Base-by-base conservation (phyloP, 2,113 vertebrate genomes). In the Felis chaus region DNA sequence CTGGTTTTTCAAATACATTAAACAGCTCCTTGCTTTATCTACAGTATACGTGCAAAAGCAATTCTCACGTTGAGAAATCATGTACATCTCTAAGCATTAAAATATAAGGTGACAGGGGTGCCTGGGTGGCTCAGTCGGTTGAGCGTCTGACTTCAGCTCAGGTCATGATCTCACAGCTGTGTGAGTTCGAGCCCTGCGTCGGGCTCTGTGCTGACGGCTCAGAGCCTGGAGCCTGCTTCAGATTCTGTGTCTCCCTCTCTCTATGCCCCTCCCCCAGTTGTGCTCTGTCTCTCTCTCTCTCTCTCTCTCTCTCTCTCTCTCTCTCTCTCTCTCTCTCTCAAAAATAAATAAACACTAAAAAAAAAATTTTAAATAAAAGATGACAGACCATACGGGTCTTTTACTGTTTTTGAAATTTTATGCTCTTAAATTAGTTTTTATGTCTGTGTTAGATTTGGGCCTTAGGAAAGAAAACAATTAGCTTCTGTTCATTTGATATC, bases 21-120 rank as follows among this genome's bases (percentile, higher is more conserved):
- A 98, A 97, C 82, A 91, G 48, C 13, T 89, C 96, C 95, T 97
- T 98, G 95, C 95, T 97, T 98, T 97, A 97, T 95, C 94, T 98
- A 98, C 98, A 96, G 90, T 97, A 83, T 97, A 97, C 87, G 97
- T 66, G 83, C 83, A 98, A 97, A 63, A 89, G 80, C 92, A 95
- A 97, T 97, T 97, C 93, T 89, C 41, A 71, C 18, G 23, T 45
- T 98, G 45, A 93, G 95, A 98, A 98, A 96, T 41, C 88, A n/a
- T 96, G 91, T 95, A 94, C 80, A 95, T 91, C 48, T 15, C 0
- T 96, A 92, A 74, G 63, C 36, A 82, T 71, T 96, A 91, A 76
- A 88, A 96, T 90, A 89, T 95, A 97, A 86, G 15, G 79, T 73
- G 61, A 89, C 15, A 97, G 83, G 45, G 45, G 1, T 9, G 45